phyloP scores from a whole-genome alignment of 2,113 vertebrate species.

The Callaeas wilsoni region DNA sequence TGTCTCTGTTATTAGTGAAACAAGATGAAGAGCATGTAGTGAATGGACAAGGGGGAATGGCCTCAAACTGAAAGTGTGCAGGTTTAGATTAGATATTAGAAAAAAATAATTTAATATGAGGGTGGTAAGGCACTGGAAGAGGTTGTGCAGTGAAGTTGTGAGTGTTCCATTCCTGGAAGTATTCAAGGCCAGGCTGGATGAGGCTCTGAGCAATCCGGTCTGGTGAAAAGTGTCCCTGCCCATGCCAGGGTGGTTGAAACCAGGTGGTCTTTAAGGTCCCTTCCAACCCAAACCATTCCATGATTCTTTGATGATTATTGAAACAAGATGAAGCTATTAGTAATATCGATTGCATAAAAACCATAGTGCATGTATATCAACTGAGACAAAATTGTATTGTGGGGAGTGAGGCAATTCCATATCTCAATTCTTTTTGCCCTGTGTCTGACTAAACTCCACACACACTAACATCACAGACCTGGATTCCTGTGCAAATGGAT shows the following conservation, averaged over 20 bases:
- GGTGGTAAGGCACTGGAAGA: neutral
- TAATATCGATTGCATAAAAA: neutral
- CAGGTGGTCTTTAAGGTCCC: neutral
- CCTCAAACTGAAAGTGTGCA: neutral
- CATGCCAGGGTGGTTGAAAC: fast-evolving
- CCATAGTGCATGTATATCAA: fast-evolving
- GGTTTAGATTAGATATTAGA: neutral
- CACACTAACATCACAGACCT: neutral
- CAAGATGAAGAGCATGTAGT: neutral
- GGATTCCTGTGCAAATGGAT: neutral
- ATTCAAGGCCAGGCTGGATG: neutral
- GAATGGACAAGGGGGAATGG: neutral
- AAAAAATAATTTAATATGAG: neutral
- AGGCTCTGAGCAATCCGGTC: neutral
- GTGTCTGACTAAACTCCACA: neutral
- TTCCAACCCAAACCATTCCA: neutral
- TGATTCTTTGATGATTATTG: neutral
- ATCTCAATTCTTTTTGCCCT: neutral
- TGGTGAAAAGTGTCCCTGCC: neutral
- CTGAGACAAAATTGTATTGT: neutral
- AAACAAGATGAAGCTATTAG: neutral
- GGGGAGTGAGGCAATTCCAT: neutral
- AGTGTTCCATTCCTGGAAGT: neutral
- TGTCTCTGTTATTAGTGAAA: neutral
- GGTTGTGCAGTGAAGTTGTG: neutral